Evolutionary conservation across 2,888 invertebrate genomes (phyloP), one percentile per base, ranked within the genome.

Genomic region (Megamerina dolium): DNA sequence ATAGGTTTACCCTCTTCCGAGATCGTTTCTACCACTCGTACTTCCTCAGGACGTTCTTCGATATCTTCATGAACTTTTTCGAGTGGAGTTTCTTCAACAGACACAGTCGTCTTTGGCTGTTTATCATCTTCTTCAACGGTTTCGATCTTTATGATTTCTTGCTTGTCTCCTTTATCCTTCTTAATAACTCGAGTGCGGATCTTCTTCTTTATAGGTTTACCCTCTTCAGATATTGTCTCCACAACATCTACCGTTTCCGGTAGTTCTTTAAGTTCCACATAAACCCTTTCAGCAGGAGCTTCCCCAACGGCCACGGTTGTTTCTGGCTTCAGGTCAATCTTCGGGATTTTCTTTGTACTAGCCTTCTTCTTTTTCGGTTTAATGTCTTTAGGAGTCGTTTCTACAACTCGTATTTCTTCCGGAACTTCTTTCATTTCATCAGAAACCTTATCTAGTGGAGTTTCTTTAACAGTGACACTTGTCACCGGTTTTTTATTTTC

Each of bases 401-500:
- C 48, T 14, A 47, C 23, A 2, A 49, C 34, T 14, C 33, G 41
- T 0, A 49, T 40, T 37, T 49, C 49, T 41, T 49, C 49, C 9
- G 46, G 49, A 19, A 46, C 31, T 26, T 49, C 49, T 17, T 12
- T 27, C 0, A 49, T 29, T 23, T 49, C 49, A 35, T 51, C 51
- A 2, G 52, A 49, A 29, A 49, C 38, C 21, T 55, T 52, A 6
- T 55, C 52, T 12, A 53, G n/a, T 10, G 50, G 50, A 20, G 34
- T 39, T 42, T 45, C 61, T 46, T 55, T 58, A 19, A 59, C 57
- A 5, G 54, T 55, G 0, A 69, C 55, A 0, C 61, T 63, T 0
- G 60, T 67, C 10, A 63, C 61, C 0, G 73, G 70, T 10, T 42
- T 50, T 37, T 66, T 59, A n/a, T 55, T 61, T 31, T 68, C 70